Evolutionary conservation across 2,113 vertebrate genomes (phyloP).

Genomic region (Gallinago undulata): DNA sequence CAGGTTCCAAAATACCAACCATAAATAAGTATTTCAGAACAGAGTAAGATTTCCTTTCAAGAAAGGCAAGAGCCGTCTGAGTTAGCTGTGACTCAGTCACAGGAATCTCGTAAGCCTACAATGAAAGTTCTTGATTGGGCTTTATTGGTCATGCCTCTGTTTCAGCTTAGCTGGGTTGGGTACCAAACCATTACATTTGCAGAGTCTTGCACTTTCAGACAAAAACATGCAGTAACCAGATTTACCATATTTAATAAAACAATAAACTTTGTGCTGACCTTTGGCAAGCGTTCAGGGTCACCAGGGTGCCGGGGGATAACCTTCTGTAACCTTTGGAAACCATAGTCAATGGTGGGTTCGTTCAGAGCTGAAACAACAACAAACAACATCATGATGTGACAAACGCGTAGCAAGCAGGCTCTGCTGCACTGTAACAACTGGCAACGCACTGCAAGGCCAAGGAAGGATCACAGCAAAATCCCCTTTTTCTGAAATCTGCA

Average conservation of each 20-base stretch:
- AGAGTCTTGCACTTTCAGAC: not conserved
- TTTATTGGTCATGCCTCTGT: not conserved
- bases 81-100: not conserved
- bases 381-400: constrained; percentile 55
- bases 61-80: not conserved
- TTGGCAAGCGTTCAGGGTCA: constrained; percentile 85
- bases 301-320: constrained; percentile 85
- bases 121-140: not conserved
- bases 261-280: constrained; percentile 74
- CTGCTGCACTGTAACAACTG: not conserved
- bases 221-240: not conserved
- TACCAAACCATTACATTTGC: not conserved
- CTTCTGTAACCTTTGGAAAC: constrained; percentile 90
- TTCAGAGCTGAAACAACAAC: constrained; percentile 86
- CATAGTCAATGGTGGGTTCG: constrained; percentile 97
- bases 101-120: not conserved
- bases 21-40: not conserved
- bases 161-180: not conserved
- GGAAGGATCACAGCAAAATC: not conserved
- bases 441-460: not conserved
- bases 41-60: not conserved
- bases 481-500: not conserved
- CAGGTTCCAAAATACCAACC: not conserved
- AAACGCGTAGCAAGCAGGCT: not conserved
- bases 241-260: constrained; percentile 46